Evolutionary conservation across 2,888 invertebrate species (phyloP).

Genomic region (Rhaphigaster nebulosa): DNA sequence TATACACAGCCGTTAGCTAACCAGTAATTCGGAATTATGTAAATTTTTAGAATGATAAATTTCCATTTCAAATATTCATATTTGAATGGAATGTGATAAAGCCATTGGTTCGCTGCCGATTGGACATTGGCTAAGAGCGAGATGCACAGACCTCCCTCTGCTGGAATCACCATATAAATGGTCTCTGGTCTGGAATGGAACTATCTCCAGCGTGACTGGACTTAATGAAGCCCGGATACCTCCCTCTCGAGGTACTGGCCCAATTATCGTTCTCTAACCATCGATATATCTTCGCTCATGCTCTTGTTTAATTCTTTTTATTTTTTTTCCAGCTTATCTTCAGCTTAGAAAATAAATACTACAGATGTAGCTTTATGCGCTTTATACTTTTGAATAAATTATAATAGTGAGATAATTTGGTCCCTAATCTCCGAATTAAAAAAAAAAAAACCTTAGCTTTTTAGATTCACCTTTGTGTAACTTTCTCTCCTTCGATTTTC

Average conservation of each 20-base stretch:
- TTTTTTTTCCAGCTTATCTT: background rate
- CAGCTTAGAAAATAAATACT: background rate
- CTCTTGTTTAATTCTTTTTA: background rate
- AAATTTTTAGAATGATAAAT: background rate
- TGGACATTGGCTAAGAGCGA: conserved; percentile 29
- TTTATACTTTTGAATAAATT: background rate
- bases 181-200: background rate
- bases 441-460: background rate
- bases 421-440: background rate
- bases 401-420: background rate
- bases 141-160: background rate
- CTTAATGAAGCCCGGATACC: conserved; percentile 33
- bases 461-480: background rate
- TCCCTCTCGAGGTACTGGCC: background rate
- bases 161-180: conserved; percentile 32
- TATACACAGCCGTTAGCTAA: background rate
- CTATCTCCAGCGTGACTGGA: conserved; percentile 31
- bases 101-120: background rate
- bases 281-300: background rate
- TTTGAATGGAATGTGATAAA: background rate
- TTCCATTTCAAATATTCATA: conserved; percentile 1
- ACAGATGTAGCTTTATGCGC: background rate
- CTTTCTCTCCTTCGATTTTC: background rate
- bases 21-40: background rate
- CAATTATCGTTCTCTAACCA: background rate